Conservation (phyloP, 2,113 vertebrate species). For the Pseudolaguvia tuberculata region DNA sequence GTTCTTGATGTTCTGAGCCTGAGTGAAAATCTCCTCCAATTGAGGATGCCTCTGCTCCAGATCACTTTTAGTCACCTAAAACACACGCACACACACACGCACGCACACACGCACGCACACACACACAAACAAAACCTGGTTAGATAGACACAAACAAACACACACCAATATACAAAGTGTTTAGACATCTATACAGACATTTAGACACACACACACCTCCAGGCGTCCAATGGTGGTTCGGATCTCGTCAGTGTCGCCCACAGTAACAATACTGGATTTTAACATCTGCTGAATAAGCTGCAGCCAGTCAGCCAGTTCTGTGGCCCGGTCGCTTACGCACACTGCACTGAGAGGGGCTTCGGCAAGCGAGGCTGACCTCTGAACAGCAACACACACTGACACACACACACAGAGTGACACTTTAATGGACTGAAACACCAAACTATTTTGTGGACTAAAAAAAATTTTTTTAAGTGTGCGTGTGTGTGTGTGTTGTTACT, state of each 20-base stretch:
- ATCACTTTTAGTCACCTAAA: conserved; percentile 91
- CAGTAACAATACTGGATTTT: conserved; percentile 93
- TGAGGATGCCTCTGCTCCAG: conserved; percentile 89
- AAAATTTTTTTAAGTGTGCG: background rate
- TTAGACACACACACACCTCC: conserved; percentile 69
- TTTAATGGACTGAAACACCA: too few species aligned
- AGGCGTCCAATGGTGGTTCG: conserved; percentile 83
- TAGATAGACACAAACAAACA: too few species aligned
- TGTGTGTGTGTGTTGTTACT: background rate
- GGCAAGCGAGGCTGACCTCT: conserved; percentile 62
- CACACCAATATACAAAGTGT: too few species aligned
- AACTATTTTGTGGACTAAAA: background rate
- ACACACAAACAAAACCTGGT: background rate
- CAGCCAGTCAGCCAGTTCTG: conserved; percentile 89
- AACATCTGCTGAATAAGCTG: conserved; percentile 93
- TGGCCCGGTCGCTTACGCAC: conserved; percentile 77
- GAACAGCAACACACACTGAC: conserved; percentile 52
- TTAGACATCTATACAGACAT: background rate
- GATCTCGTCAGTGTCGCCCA: conserved; percentile 89
- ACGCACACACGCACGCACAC: conserved; percentile 10
- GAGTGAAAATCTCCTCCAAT: conserved; percentile 87
- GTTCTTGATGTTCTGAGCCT: conserved; percentile 97
- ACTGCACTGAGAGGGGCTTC: conserved; percentile 71
- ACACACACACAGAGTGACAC: background rate
- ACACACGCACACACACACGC: conserved; percentile 36